These are phyloP conservation scores for Tyto alba DNA, from an alignment of 2,113 vertebrate species.

Conservation along the genomic window DNA sequence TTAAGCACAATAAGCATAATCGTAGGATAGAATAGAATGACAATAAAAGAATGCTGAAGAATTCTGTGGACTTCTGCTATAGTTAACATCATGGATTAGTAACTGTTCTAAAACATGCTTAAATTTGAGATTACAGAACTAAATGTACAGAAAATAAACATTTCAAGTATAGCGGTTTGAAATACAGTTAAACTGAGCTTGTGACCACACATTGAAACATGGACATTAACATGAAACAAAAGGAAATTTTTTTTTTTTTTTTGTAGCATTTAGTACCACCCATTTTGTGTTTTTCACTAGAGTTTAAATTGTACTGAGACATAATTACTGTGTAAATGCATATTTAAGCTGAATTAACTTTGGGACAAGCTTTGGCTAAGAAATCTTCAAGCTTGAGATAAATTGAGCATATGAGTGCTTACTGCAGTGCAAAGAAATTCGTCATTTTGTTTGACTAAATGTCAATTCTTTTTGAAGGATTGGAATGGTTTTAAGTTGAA, in stretches of 20 bases:
- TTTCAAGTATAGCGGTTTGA: not conserved
- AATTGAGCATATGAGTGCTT: not conserved
- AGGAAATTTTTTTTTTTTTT: not conserved
- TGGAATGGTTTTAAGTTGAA: not conserved
- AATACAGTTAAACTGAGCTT: not conserved
- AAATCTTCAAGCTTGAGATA: constrained; percentile 1
- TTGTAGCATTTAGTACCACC: not conserved
- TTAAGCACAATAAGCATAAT: not conserved
- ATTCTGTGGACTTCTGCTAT: not conserved
- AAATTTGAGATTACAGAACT: not conserved
- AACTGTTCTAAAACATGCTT: not conserved
- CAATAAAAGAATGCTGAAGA: not conserved
- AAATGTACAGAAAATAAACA: not conserved
- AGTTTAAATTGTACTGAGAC: not conserved
- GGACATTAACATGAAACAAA: not conserved
- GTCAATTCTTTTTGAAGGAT: not conserved
- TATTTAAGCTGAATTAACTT: not conserved
- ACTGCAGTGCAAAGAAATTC: not conserved
- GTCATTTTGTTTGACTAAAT: constrained; percentile 12
- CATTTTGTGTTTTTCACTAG: not conserved
- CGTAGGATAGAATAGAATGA: not conserved
- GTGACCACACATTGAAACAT: not conserved
- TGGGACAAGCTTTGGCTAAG: not conserved
- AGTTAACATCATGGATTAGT: not conserved
- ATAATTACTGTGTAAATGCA: not conserved